Conservation (phyloP, 2,888 invertebrate species). For the Heliconius charithonia region DNA sequence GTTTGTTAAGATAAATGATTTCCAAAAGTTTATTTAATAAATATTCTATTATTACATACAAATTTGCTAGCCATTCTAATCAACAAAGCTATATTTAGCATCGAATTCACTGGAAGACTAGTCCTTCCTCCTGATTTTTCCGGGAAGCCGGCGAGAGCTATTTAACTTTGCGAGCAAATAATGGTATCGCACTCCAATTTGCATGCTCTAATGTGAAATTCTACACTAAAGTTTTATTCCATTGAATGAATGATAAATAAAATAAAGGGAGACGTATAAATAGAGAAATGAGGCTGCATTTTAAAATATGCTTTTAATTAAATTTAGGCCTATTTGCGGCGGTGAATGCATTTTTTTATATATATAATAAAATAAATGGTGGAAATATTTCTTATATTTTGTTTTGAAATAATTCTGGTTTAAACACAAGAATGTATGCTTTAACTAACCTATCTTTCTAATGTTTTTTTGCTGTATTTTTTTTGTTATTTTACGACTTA, state of each 20-base stretch:
- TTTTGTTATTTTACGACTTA: not conserved
- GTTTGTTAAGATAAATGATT: too few relatives aligned
- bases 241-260: conserved; percentile 49
- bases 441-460: not conserved
- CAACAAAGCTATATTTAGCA: not conserved
- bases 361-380: not conserved
- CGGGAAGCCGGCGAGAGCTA: conserved; percentile 64
- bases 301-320: conserved; percentile 26
- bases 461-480: not conserved
- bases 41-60: too few relatives aligned
- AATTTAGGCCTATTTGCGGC: conserved; percentile 20
- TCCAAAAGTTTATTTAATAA: too few relatives aligned
- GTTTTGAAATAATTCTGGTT: not conserved
- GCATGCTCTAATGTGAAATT: conserved; percentile 63
- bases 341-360: conserved; percentile 3
- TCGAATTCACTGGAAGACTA: conserved; percentile 5
- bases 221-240: conserved; percentile 62
- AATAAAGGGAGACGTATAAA: conserved; percentile 34
- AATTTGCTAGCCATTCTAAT: not conserved
- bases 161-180: conserved; percentile 73
- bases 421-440: not conserved
- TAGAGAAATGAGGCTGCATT: conserved; percentile 39
- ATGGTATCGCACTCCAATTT: conserved; percentile 66
- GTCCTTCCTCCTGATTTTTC: conserved; percentile 60
- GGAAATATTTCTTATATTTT: not conserved